Conservation (phyloP, 2,888 invertebrate genomes). For the Lithodes maja region DNA sequence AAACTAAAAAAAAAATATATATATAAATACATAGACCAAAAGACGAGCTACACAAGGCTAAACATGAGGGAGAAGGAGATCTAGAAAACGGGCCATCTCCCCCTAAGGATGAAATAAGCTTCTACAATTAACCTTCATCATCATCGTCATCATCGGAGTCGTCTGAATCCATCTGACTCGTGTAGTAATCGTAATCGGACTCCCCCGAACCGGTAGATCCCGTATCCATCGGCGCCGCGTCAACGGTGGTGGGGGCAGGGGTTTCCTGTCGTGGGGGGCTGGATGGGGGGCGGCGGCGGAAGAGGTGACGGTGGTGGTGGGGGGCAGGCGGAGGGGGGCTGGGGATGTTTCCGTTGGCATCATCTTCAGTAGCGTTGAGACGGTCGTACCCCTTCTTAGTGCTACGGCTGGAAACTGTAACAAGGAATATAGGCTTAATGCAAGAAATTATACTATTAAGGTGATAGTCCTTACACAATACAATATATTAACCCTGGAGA, state of each 20-base stretch:
- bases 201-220: conserved; percentile 22
- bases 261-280: not conserved
- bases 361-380: conserved; percentile 50
- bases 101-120: too few species aligned
- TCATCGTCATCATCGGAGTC: conserved; percentile 41
- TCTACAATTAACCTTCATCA: not conserved
- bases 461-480: too few species aligned
- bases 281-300: not conserved
- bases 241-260: conserved; percentile 25
- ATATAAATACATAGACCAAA: too few species aligned
- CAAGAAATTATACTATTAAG: too few species aligned
- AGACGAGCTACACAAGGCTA: too few species aligned
- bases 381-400: conserved; percentile 56
- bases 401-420: conserved; percentile 39
- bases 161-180: conserved; percentile 42
- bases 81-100: too few species aligned
- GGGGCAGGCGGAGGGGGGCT: conserved; percentile 18
- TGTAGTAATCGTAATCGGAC: conserved; percentile 46
- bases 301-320: not conserved
- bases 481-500: not conserved
- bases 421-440: too few species aligned
- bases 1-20: too few species aligned
- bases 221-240: conserved; percentile 31
- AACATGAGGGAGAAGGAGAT: too few species aligned
- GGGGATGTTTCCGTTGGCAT: conserved; percentile 57